Conservation (phyloP, 2,888 invertebrate genomes). For the Exephanes ischioxanthus region DNA sequence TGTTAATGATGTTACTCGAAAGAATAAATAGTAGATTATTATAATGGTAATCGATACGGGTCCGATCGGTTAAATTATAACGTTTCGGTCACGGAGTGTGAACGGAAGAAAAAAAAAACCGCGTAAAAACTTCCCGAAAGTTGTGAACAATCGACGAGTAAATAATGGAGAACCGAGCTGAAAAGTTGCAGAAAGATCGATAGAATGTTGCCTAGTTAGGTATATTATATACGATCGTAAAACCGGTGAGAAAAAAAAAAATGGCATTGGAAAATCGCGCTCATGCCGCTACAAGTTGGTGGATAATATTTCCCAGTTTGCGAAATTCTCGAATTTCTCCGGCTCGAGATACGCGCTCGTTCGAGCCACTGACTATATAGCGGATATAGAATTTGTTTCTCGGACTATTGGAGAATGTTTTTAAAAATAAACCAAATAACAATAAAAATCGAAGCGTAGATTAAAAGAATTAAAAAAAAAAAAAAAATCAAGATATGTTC, state of each 20-base stretch:
- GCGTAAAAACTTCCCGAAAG: constrained; percentile 38
- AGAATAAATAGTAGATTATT: constrained; percentile 74
- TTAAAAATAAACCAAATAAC: constrained; percentile 50
- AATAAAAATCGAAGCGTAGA: constrained; percentile 55
- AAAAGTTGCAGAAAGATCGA: constrained; percentile 72
- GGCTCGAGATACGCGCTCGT: constrained; percentile 40
- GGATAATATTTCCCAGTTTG: constrained; percentile 73
- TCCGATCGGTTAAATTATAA: constrained; percentile 69
- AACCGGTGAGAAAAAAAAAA: constrained; percentile 18
- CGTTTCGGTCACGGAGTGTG: constrained; percentile 53
- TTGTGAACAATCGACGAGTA: constrained; percentile 35
- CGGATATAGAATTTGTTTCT: constrained; percentile 59
- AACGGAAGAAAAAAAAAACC: constrained; percentile 18
- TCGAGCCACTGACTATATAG: constrained; percentile 34
- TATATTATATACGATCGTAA: constrained; percentile 48
- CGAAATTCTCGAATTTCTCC: constrained; percentile 53
- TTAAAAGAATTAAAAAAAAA: constrained; percentile 46
- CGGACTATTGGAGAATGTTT: constrained; percentile 58
- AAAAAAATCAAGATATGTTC: constrained; percentile 51
- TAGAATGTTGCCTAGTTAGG: constrained; percentile 77
- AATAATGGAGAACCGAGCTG: constrained; percentile 53
- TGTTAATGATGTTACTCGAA: constrained; percentile 82
- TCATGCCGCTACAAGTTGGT: constrained; percentile 75
- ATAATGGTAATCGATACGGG: constrained; percentile 61
- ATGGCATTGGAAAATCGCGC: constrained; percentile 63